Conservation (phyloP, 1,140 invertebrate species). For the Drosophila arawakana region DNA sequence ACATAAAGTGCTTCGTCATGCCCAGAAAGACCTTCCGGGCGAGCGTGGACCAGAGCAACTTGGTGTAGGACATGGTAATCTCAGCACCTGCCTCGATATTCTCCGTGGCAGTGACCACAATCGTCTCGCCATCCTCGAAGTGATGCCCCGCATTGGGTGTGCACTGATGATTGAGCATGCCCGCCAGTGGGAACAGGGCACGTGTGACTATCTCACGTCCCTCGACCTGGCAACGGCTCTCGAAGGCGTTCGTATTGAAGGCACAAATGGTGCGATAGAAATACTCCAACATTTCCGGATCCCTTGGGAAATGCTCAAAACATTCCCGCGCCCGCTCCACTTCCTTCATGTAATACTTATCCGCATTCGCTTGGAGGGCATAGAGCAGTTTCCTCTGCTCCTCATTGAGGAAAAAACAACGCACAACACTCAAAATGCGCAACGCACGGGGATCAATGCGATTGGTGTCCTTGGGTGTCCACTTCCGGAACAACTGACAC, state of each 20-base stretch:
- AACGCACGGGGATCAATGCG: conserved; percentile 85
- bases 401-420: conserved; percentile 86
- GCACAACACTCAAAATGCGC: conserved; percentile 87
- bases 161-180: conserved; percentile 91
- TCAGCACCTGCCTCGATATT: conserved; percentile 88
- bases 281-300: conserved; percentile 87
- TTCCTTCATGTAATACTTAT: conserved; percentile 86
- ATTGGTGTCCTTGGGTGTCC: conserved; percentile 85
- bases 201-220: conserved; percentile 86
- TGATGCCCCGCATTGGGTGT: conserved; percentile 90
- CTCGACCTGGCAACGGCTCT: conserved; percentile 86
- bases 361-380: conserved; percentile 86
- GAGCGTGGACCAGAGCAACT: conserved; percentile 90
- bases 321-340: conserved; percentile 87
- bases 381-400: conserved; percentile 86
- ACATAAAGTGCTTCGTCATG: conserved; percentile 91
- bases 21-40: conserved; percentile 88
- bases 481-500: conserved; percentile 86
- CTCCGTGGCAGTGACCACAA: conserved; percentile 88
- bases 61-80: conserved; percentile 90
- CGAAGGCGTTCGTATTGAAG: conserved; percentile 91
- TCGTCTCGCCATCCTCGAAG: conserved; percentile 86
- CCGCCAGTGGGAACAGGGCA: conserved; percentile 90
- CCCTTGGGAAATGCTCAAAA: conserved; percentile 86
- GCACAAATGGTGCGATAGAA: conserved; percentile 85